phyloP scores from a whole-genome alignment of 1,140 invertebrate genomes.

The Drosophila kurseongensis region DNA sequence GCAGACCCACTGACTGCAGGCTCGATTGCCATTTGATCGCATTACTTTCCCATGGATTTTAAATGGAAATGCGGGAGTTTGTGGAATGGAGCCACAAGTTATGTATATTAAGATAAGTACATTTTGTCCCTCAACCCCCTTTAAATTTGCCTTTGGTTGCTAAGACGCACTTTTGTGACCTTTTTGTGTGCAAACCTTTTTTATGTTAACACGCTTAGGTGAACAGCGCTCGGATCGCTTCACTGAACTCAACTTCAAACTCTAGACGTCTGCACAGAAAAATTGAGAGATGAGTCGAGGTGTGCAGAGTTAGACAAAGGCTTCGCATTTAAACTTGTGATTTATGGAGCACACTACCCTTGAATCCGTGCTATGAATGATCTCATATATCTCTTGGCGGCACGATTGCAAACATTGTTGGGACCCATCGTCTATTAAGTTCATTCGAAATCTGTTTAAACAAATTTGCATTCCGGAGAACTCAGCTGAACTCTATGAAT shows the following conservation, averaged over 20 bases:
- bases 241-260: conserved; percentile 42
- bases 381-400: conserved; percentile 86
- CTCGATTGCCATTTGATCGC: conserved; percentile 39
- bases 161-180: conserved; percentile 21
- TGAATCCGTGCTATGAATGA: conserved; percentile 87
- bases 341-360: conserved; percentile 60
- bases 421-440: conserved; percentile 26
- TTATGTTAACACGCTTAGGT: conserved; percentile 52
- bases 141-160: neutral
- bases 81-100: neutral
- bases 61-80: conserved; percentile 38
- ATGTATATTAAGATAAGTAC: neutral
- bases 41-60: conserved; percentile 82
- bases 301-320: conserved; percentile 28
- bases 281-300: conserved; percentile 13
- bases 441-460: conserved; percentile 12
- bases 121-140: neutral
- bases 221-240: conserved; percentile 29
- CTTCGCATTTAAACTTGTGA: conserved; percentile 71
- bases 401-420: conserved; percentile 12
- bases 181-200: conserved; percentile 39
- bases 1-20: conserved; percentile 18
- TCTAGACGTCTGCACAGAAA: conserved; percentile 23
- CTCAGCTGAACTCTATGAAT: conserved; percentile 17
- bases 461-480: conserved; percentile 13